These are phyloP conservation scores for Ypsolopha sequella DNA, from an alignment of 2,888 invertebrate genomes.

Conservation along the genomic window DNA sequence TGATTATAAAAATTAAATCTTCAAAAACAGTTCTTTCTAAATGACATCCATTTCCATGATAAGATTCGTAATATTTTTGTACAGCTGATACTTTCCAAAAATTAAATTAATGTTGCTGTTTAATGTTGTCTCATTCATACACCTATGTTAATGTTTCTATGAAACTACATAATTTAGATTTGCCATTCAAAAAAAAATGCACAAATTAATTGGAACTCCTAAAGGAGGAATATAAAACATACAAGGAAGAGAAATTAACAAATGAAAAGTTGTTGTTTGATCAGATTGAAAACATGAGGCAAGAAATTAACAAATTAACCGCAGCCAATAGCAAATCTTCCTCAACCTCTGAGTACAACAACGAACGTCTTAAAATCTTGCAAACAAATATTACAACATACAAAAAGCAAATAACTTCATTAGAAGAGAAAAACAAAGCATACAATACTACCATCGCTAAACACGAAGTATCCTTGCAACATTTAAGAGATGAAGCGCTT, in stretches of 20 bases:
- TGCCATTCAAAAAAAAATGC: too few relatives aligned
- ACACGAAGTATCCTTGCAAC: constrained; percentile 86
- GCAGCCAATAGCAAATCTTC: constrained; percentile 84
- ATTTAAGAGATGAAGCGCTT: constrained; percentile 83
- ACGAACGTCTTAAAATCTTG: constrained; percentile 84
- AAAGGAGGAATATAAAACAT: constrained; percentile 86
- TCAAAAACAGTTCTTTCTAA: too few relatives aligned
- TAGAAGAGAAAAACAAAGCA: constrained; percentile 89
- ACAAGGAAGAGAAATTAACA: constrained; percentile 86
- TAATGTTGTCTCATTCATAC: too few relatives aligned
- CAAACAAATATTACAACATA: constrained; percentile 81
- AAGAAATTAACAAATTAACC: constrained; percentile 80
- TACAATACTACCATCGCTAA: constrained; percentile 85
- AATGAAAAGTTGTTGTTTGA: constrained; percentile 88
- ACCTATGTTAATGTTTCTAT: too few relatives aligned
- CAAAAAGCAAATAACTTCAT: constrained; percentile 86
- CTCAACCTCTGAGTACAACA: constrained; percentile 86
- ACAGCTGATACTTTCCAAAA: too few relatives aligned
- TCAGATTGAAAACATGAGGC: constrained; percentile 84
- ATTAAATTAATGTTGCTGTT: too few relatives aligned
- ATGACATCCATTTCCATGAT: too few relatives aligned
- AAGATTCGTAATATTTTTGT: too few relatives aligned
- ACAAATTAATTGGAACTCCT: constrained; percentile 79
- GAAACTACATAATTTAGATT: too few relatives aligned
- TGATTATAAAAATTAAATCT: too few relatives aligned